A percentile compares a stretch with the other conserved stretches of the same genome.
phyloP scores from a whole-genome alignment of 2,888 invertebrate species.

The Urechis unicinctus region DNA sequence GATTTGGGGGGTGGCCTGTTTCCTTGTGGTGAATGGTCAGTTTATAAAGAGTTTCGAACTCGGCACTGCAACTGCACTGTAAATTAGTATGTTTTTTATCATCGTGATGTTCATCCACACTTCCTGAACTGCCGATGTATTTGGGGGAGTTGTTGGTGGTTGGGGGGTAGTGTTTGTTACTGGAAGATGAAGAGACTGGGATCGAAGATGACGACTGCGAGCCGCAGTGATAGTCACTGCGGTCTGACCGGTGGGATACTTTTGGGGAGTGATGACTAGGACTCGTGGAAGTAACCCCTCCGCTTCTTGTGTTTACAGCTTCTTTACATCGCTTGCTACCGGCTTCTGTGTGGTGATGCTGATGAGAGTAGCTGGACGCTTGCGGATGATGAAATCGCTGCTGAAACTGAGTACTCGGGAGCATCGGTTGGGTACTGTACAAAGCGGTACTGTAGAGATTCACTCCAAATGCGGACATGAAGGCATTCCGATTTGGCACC shows the following conservation, averaged over 20 bases:
- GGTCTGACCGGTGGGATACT: background rate
- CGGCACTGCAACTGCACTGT: conserved; percentile 15
- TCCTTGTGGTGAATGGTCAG: conserved; percentile 58
- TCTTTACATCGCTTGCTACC: background rate
- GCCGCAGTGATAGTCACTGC: too few species aligned
- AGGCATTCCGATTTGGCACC: conserved; percentile 1
- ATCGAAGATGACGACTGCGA: too few species aligned
- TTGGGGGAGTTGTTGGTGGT: background rate
- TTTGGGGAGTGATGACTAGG: background rate
- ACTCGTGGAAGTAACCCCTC: background rate
- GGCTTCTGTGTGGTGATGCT: background rate
- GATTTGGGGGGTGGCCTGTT: conserved; percentile 84
- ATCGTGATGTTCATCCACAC: background rate
- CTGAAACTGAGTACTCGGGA: conserved; percentile 3
- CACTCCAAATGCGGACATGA: conserved; percentile 15
- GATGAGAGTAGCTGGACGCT: background rate
- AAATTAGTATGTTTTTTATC: conserved; percentile 16
- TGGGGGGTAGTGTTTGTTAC: background rate
- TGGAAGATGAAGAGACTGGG: background rate
- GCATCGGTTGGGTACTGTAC: conserved; percentile 11
- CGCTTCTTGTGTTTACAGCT: background rate
- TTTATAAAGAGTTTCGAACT: conserved; percentile 38
- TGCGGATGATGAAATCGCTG: background rate
- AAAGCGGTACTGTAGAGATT: conserved; percentile 17
- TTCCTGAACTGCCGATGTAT: background rate